These are phyloP conservation scores for Cairina moschata DNA, from an alignment of 2,113 vertebrate species.

Conservation along the genomic window DNA sequence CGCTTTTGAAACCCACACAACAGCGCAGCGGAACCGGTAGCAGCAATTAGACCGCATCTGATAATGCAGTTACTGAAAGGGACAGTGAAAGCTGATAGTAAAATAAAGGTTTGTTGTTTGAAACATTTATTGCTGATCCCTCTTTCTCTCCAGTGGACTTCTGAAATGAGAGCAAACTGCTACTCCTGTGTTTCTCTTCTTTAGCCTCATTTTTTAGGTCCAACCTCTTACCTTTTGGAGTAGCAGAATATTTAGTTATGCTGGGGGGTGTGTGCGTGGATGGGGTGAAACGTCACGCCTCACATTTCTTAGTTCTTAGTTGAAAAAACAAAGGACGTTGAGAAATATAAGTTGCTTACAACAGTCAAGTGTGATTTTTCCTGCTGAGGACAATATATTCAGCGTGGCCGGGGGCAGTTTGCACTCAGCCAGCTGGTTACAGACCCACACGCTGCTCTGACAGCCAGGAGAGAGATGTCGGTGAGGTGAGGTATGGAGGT, in stretches of 20 bases:
- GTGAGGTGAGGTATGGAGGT: neutral
- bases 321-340: neutral
- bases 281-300: neutral
- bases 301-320: neutral
- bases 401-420: fast-evolving
- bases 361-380: neutral
- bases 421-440: neutral
- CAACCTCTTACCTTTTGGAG: neutral
- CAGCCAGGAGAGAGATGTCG: fast-evolving
- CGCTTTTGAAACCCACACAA: neutral
- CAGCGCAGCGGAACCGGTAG: neutral
- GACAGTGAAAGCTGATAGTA: neutral
- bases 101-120: neutral
- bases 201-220: neutral
- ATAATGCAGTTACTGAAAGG: neutral
- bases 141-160: neutral
- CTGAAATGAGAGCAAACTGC: neutral
- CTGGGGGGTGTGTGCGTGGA: too few species aligned
- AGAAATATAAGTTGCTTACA: neutral
- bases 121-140: neutral
- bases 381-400: neutral
- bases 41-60: neutral
- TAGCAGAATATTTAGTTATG: neutral
- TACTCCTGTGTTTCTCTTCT: neutral
- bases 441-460: neutral